phyloP scores from a whole-genome alignment of 2,888 invertebrate species.

The Poecilus cupreus region DNA sequence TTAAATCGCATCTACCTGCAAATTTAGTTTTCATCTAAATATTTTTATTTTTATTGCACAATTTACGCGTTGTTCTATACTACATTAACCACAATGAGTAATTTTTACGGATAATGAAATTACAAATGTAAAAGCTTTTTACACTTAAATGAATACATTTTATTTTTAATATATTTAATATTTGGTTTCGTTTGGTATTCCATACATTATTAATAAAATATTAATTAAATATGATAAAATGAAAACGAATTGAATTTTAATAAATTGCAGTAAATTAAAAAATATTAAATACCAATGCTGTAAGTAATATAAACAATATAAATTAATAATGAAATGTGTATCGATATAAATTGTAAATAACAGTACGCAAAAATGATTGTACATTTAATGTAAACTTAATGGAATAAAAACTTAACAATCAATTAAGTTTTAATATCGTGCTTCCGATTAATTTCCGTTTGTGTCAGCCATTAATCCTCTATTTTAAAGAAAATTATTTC shows the following conservation, averaged over 20 bases:
- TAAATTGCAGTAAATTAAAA: no score
- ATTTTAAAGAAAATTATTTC: conserved; percentile 37
- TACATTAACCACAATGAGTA: conserved; percentile 32
- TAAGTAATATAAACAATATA: no score
- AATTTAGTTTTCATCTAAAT: background rate
- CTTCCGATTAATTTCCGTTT: conserved; percentile 42
- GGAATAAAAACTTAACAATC: conserved; percentile 13
- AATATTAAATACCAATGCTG: no score
- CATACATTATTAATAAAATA: no score
- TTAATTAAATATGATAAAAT: no score
- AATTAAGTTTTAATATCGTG: conserved; percentile 8
- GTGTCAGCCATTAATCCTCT: conserved; percentile 16
- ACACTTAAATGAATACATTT: background rate
- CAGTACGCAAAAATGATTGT: no score
- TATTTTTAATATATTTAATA: background rate
- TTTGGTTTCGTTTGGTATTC: no score
- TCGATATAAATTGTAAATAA: no score
- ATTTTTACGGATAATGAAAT: conserved; percentile 31
- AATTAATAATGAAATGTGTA: no score
- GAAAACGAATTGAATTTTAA: no score
- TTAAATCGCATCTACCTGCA: background rate
- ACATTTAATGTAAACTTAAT: background rate
- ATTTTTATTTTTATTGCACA: conserved; percentile 20
- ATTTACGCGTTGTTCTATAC: background rate
- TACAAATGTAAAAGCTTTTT: background rate